Conservation (phyloP, 2,888 invertebrate genomes). For the Cremastinae sp. region DNA sequence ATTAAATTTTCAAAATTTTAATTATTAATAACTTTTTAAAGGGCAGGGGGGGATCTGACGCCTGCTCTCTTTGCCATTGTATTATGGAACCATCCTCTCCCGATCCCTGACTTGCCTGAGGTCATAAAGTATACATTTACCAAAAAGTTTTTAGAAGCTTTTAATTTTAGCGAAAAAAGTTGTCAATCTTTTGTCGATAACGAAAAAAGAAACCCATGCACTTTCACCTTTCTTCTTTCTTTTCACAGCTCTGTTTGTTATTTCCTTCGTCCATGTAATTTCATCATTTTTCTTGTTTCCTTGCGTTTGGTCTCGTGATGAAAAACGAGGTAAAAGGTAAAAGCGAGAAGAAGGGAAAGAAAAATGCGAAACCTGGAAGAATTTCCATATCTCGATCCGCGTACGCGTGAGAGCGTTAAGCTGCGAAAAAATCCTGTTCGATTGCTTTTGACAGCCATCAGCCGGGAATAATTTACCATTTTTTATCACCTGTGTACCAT, state of each 20-base stretch:
- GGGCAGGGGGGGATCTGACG: no score
- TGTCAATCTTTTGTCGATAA: not conserved
- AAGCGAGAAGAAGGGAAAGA: constrained; percentile 21
- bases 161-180: no score
- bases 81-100: no score
- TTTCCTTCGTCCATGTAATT: not conserved
- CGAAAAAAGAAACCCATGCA: no score
- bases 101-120: no score
- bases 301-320: constrained; percentile 11
- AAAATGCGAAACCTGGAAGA: constrained; percentile 21
- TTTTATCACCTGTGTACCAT: constrained; percentile 11
- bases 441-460: constrained; percentile 46
- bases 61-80: no score
- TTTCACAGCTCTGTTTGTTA: not conserved
- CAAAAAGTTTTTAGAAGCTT: no score
- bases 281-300: constrained; percentile 10
- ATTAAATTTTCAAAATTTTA: no score
- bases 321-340: constrained; percentile 41
- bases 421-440: constrained; percentile 38
- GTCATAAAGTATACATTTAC: no score
- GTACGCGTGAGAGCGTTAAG: not conserved
- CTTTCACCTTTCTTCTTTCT: not conserved
- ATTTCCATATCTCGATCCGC: constrained; percentile 37
- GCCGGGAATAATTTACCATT: constrained; percentile 53
- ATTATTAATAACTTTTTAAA: no score